phyloP scores from a whole-genome alignment of 64 coral and sea anemone genomes.

The Montipora efflorescens region DNA sequence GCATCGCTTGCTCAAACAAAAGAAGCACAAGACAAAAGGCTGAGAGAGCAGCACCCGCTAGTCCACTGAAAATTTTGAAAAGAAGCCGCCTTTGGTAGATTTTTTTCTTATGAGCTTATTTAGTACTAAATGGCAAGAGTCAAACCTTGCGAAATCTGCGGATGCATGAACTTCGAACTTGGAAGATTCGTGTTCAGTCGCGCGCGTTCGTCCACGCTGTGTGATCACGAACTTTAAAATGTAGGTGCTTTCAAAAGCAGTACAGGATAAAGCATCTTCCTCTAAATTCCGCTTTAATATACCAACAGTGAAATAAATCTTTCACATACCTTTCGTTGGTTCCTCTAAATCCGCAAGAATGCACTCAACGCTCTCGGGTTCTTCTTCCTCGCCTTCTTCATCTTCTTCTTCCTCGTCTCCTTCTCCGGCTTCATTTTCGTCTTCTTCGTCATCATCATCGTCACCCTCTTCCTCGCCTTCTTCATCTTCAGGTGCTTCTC shows the following conservation, averaged over 20 bases:
- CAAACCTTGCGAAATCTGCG: background rate
- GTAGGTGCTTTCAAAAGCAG: background rate
- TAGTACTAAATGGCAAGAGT: background rate
- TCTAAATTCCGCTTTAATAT: background rate
- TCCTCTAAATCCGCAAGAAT: slow-evolving; percentile 87
- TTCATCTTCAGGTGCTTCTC: slow-evolving; percentile 70
- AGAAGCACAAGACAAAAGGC: background rate
- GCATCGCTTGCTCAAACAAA: background rate
- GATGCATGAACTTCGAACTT: background rate
- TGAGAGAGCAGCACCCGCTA: background rate
- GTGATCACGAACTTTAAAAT: slow-evolving; percentile 19
- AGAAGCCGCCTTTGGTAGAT: background rate
- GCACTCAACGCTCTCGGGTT: slow-evolving; percentile 89
- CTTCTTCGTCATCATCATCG: slow-evolving; percentile 75
- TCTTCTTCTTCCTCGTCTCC: slow-evolving; percentile 70
- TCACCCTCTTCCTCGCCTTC: slow-evolving; percentile 60
- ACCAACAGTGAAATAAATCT: background rate
- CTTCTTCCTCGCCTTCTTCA: slow-evolving; percentile 83
- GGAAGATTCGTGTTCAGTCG: slow-evolving; percentile 14
- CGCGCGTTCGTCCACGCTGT: slow-evolving; percentile 16
- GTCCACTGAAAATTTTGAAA: slow-evolving; percentile 4
- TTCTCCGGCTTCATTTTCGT: slow-evolving; percentile 62
- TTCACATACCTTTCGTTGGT: slow-evolving; percentile 68
- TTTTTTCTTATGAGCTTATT: background rate
- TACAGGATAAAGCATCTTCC: background rate